Base-by-base conservation (phyloP, 2,797 vertebrate species). In the Pyrocephalus nanus region DNA sequence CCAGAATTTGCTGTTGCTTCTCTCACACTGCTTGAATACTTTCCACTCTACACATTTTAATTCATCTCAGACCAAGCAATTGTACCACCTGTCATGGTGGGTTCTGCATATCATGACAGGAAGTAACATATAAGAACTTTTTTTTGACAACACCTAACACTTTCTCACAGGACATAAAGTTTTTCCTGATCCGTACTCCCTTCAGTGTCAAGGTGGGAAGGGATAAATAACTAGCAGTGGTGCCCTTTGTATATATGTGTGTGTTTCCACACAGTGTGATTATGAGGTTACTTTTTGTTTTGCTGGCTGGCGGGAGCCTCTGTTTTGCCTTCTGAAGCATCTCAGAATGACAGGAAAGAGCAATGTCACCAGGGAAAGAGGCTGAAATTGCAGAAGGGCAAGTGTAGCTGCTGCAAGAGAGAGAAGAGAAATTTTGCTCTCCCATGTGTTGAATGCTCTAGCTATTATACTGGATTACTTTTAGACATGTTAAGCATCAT, bases 1-100 rank as follows among this genome's bases (percentile, higher is more conserved):
- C 25, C 42, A 62, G 57, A 92, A 72, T 88, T 71, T 77, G 14
- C 42, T 65, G 10, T 45, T 76, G n/a, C 30, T 91, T 91, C 40
- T 71, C n/a, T 77, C 26, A 15, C 18, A n/a, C 11, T 43, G 34
- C n/a, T 69, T 65, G 50, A 51, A 54, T 50, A 17, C 5, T 62
- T 75, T 65, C 40, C n/a, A 45, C 43, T 32, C 18, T 29, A n/a
- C 5, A 18, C 29, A 32, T 79, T 61, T 91, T 30, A 70, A 73
- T 58, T 92, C 15, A 67, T 34, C 6, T 81, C 4, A 2, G 2
- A 4, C n/a, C 12, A 91, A 77, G 23, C 20, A 73, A 66, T 32
- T 75, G 47, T 47, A 47, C 22, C 15, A 14, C 9, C 3, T 65
- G 17, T 90, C 2, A 0, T 29, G 22, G 7, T 55, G 30, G 8